Evolutionary conservation across 2,113 vertebrate species (phyloP).

Genomic region (Charadrius vociferus): DNA sequence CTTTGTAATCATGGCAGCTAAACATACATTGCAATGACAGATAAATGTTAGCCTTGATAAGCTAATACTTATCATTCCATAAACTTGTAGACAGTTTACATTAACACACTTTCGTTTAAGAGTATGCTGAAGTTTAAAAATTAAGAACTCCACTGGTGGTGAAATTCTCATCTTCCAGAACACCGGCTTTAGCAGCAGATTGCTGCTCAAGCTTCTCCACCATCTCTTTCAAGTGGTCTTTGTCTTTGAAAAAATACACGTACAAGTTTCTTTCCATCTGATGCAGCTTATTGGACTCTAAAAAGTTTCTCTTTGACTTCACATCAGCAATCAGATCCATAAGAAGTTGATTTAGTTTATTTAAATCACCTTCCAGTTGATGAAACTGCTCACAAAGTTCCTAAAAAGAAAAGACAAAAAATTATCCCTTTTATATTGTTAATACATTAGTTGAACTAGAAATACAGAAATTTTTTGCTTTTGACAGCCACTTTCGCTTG

Average conservation of each 20-base stretch:
- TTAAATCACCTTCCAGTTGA: constrained; percentile 79
- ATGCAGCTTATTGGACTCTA: constrained; percentile 79
- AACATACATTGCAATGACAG: neutral
- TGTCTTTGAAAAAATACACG: constrained; percentile 85
- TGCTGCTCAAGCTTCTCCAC: constrained; percentile 84
- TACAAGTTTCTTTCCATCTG: constrained; percentile 88
- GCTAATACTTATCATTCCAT: neutral
- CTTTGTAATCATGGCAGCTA: neutral
- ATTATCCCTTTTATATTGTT: neutral
- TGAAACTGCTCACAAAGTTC: constrained; percentile 80
- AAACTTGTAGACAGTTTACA: neutral
- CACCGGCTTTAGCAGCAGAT: constrained; percentile 46
- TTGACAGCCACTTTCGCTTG: neutral
- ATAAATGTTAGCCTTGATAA: neutral
- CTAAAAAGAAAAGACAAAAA: constrained; percentile 67
- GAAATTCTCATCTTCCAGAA: constrained; percentile 11
- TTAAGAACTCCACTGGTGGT: neutral
- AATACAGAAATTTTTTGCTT: neutral
- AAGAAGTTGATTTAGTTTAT: constrained; percentile 79
- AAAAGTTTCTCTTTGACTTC: constrained; percentile 80
- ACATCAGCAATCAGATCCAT: constrained; percentile 82
- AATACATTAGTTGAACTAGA: neutral
- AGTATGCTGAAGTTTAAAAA: neutral
- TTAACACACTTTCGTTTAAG: neutral
- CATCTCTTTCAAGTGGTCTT: constrained; percentile 78